These are phyloP conservation scores for Pseudobourletiella spinata DNA, from an alignment of 1,140 invertebrate species.

Conservation along the genomic window DNA sequence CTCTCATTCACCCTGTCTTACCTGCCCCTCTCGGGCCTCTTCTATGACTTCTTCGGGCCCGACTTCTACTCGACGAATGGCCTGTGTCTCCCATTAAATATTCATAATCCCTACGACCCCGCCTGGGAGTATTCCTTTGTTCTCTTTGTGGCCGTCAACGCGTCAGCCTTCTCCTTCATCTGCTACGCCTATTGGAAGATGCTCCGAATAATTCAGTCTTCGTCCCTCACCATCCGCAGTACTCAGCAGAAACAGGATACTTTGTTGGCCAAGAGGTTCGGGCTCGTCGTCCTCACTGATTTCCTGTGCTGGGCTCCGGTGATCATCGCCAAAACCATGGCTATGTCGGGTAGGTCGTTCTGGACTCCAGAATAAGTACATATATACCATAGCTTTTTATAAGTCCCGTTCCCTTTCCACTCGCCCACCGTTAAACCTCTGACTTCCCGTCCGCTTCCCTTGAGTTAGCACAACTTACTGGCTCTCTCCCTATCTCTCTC, in stretches of 20 bases:
- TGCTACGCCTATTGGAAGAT: constrained; percentile 49
- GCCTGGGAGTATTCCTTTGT: constrained; percentile 55
- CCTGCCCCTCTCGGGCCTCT: constrained; percentile 43
- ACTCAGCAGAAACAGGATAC: constrained; percentile 48
- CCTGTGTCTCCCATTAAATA: constrained; percentile 54
- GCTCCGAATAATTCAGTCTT: constrained; percentile 49
- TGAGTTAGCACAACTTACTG: no score
- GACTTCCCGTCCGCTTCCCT: no score
- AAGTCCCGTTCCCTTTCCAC: no score
- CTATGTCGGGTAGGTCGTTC: constrained; percentile 45
- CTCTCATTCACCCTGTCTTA: constrained; percentile 46
- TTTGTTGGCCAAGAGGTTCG: constrained; percentile 49
- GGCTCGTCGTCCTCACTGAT: constrained; percentile 50
- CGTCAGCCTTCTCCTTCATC: constrained; percentile 51
- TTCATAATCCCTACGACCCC: constrained; percentile 52
- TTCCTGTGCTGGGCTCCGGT: constrained; percentile 57
- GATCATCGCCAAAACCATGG: constrained; percentile 51
- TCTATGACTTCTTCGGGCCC: constrained; percentile 44
- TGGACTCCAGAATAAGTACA: no score
- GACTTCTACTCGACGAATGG: constrained; percentile 54
- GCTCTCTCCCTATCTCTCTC: no score
- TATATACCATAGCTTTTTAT: no score
- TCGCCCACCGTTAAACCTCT: no score
- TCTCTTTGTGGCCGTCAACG: constrained; percentile 50
- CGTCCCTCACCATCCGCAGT: constrained; percentile 47